Base-by-base conservation (phyloP, 2,113 vertebrate species). In the Nothobranchius kuhntae region DNA sequence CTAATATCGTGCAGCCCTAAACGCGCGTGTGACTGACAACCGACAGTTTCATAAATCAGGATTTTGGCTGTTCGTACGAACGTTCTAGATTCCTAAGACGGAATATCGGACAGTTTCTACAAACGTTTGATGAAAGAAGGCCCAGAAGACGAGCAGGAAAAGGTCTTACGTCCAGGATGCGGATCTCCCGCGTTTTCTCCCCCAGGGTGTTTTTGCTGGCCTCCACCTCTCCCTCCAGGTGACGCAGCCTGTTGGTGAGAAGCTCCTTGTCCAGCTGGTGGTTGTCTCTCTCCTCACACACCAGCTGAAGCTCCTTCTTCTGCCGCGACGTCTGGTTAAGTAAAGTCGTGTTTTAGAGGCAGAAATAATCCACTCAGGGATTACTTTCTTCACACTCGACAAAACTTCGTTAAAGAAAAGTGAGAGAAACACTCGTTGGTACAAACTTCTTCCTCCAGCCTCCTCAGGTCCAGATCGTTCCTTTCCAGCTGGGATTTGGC, bases 371-470 rank as follows among this genome's bases (percentile, higher is more conserved):
- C 47, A n/a, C 6, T 45, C 44, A 44, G 42, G 44, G 6, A 45
- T 45, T 4, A 30, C 4, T 30, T 30, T 30, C 30, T 42, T 42
- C 40, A 2, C 8, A 42, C 8, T 42, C 1, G 40, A 42, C 2
- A 24, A 12, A 24, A 53, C 24, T 24, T 17, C 46, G 24, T 10
- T 50, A 42, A 63, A 66, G 69, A 60, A 21, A 53, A 36, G 47
- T 40, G 3, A 40, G 1, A 40, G 17, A 55, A 48, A 71, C 38
- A 63, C 40, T 53, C 12, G 52, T 35, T 45, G 60, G 53, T 15
- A 80, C 79, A 36, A 62, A 98, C 96, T 93, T 99, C 96, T 3
- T 99, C 96, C 87, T 99, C 96, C 61, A 96, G 91, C 61, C 81
- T 90, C 35, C 67, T 92, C 35, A 93, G 2, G 7, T 81, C 92